A percentile compares a stretch with the other conserved stretches of the same genome.
phyloP scores from a whole-genome alignment of 2,113 vertebrate genomes.

The Tupaia tana region DNA sequence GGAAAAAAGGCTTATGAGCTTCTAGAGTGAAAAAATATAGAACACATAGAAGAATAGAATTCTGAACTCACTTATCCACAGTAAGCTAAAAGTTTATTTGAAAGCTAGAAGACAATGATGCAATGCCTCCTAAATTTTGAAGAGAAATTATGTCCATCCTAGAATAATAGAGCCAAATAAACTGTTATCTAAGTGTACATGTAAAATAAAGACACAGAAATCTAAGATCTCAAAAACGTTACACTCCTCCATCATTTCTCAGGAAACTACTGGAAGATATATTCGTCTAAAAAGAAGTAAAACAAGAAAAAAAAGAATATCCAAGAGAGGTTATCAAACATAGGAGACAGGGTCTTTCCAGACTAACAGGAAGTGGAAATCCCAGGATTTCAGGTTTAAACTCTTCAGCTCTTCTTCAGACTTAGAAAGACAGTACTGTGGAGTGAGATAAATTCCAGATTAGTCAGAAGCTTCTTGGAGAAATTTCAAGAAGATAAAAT shows the following conservation, averaged over 20 bases:
- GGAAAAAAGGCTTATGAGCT: not conserved
- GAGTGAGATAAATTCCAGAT: not conserved
- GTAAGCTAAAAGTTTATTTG: too few species aligned
- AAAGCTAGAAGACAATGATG: not conserved
- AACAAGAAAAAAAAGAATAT: not conserved
- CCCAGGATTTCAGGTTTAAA: not conserved
- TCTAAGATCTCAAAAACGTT: not conserved
- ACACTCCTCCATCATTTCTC: not conserved
- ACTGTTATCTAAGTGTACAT: not conserved
- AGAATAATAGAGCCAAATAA: not conserved
- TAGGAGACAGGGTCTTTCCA: not conserved
- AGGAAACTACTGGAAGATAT: not conserved
- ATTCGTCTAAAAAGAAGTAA: not conserved
- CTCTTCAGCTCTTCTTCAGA: not conserved
- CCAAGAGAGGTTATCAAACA: not conserved
- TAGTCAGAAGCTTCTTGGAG: not conserved
- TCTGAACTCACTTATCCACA: not conserved
- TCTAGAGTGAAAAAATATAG: not conserved
- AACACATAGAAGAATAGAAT: not conserved
- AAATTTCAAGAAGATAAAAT: constrained; percentile 7
- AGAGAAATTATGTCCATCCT: not conserved
- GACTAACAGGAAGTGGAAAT: not conserved
- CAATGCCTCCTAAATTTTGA: not conserved
- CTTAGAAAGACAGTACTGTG: not conserved
- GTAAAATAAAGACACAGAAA: not conserved